Conservation (phyloP, 2,888 invertebrate genomes). For the Hecatera dysodea region DNA sequence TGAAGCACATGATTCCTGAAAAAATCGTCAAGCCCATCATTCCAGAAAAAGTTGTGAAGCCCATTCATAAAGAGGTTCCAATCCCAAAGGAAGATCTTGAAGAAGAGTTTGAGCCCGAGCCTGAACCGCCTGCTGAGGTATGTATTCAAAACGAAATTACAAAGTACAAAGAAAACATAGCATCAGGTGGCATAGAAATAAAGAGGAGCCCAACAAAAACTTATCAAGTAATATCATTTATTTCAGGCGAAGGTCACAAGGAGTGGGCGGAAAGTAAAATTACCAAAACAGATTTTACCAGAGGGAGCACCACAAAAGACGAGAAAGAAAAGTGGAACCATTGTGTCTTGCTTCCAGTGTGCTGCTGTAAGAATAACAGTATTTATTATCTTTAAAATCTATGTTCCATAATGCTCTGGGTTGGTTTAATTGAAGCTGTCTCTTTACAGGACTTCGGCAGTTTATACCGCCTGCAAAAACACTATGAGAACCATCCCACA, state of each 20-base stretch:
- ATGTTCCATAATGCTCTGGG: background rate
- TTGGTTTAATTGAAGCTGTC: background rate
- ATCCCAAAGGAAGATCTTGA: slow-evolving; percentile 53
- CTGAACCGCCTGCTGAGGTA: slow-evolving; percentile 59
- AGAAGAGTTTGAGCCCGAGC: slow-evolving; percentile 61
- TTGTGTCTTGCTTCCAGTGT: slow-evolving; percentile 83
- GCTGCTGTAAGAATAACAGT: slow-evolving; percentile 75
- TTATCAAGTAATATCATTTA: slow-evolving; percentile 2
- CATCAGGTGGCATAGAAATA: background rate
- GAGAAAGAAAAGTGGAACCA: slow-evolving; percentile 76
- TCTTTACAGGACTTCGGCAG: slow-evolving; percentile 82
- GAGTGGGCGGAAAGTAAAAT: slow-evolving; percentile 84
- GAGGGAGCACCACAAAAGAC: slow-evolving; percentile 76
- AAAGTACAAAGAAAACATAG: no score
- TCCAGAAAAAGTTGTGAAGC: slow-evolving; percentile 21
- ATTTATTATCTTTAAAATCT: background rate
- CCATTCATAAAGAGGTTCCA: slow-evolving; percentile 49
- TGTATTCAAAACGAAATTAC: no score
- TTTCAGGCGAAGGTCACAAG: slow-evolving; percentile 83
- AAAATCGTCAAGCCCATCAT: background rate
- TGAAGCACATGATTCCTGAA: slow-evolving; percentile 10
- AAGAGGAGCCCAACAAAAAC: background rate
- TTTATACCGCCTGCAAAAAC: slow-evolving; percentile 84
- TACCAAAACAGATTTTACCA: slow-evolving; percentile 81
- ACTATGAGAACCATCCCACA: slow-evolving; percentile 84